Evolutionary conservation across 2,113 vertebrate species (phyloP).

Genomic region (Pleuronectes platessa): DNA sequence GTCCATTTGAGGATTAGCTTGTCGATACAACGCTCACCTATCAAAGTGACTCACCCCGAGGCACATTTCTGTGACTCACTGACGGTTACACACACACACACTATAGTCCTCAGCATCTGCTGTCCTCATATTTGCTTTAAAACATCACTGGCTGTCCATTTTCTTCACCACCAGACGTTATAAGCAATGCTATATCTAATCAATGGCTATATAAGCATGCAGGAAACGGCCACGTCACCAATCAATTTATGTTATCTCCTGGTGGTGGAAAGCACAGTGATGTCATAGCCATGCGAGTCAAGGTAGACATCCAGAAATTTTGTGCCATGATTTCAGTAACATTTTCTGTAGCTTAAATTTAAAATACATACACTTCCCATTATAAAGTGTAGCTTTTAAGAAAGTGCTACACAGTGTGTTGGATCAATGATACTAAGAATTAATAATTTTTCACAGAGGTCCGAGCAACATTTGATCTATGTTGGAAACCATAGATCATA

Average conservation of each 20-base stretch:
- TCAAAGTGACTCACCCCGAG: constrained; percentile 62
- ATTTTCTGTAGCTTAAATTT: no score
- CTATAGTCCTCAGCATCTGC: no score
- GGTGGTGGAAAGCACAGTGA: no score
- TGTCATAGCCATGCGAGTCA: background rate
- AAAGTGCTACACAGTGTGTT: no score
- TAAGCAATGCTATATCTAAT: constrained; percentile 21
- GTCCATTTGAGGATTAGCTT: constrained; percentile 60
- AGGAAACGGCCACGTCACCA: constrained; percentile 27
- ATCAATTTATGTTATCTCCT: constrained; percentile 38
- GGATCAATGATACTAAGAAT: background rate
- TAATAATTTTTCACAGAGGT: background rate
- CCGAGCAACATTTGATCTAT: no score
- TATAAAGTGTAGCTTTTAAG: no score
- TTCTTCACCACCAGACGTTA: no score
- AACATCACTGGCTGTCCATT: background rate
- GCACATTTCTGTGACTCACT: constrained; percentile 52
- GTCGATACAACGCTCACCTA: constrained; percentile 30
- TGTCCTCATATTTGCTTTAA: no score
- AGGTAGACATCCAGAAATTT: background rate
- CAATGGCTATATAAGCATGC: background rate
- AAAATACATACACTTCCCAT: no score
- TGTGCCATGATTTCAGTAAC: no score
- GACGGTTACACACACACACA: background rate
- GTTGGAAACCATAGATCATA: background rate